Conservation (phyloP, 2,113 vertebrate species). For the Zootoca vivipara region DNA sequence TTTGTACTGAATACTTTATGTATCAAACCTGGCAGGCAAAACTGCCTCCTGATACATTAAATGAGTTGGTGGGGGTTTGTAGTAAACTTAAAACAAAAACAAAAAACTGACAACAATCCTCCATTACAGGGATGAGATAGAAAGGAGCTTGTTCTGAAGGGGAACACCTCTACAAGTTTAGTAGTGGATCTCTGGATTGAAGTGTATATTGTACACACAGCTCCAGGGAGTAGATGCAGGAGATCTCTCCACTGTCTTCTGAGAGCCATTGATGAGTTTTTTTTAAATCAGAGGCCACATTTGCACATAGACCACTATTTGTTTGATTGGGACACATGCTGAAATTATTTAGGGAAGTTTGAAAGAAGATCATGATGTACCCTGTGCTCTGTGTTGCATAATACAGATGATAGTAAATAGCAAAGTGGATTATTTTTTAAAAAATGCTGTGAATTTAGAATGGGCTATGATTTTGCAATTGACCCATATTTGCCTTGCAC, state of each 20-base stretch:
- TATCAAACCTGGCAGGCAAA: no score
- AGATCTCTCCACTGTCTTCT: background rate
- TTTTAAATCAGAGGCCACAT: background rate
- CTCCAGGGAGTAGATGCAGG: background rate
- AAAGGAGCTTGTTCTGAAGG: background rate
- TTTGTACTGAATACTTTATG: no score
- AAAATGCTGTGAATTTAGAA: background rate
- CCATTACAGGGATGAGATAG: background rate
- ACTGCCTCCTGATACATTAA: no score
- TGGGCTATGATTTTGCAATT: slow-evolving; percentile 44
- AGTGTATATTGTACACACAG: background rate
- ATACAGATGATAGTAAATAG: slow-evolving; percentile 46
- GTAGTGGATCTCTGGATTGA: background rate
- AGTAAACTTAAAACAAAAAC: no score
- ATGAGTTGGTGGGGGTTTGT: no score
- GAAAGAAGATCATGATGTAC: background rate
- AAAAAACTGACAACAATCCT: no score
- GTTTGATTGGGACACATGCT: background rate
- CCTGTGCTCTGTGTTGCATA: slow-evolving; percentile 15
- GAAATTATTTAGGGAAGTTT: slow-evolving; percentile 58
- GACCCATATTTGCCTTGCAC: slow-evolving; percentile 35
- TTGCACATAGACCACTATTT: background rate
- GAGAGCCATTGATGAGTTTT: background rate
- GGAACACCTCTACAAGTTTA: background rate
- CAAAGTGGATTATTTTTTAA: slow-evolving; percentile 5